A percentile compares a stretch with the other conserved stretches of the same genome.
phyloP scores from a whole-genome alignment of 2,797 vertebrate genomes.

The Leucoraja ocellata region DNA sequence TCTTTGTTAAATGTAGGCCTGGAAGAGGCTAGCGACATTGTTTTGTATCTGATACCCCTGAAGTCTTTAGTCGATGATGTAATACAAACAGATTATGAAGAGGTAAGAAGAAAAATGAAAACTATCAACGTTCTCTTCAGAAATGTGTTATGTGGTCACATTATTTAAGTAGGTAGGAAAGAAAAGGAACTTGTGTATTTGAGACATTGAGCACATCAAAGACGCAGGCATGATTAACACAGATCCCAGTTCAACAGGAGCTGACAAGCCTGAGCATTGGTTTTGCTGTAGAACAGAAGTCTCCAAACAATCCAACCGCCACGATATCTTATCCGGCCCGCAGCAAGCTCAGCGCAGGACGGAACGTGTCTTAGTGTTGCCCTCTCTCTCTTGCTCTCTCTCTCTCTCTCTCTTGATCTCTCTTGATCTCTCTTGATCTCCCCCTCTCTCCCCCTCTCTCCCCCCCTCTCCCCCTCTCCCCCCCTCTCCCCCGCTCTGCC shows the following conservation, averaged over 20 bases:
- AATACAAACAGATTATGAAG: conserved; percentile 53
- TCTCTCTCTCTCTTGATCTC: too few species aligned
- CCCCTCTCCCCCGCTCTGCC: too few species aligned
- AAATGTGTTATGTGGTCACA: neutral
- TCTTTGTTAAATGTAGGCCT: conserved; percentile 50
- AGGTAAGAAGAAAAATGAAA: conserved; percentile 44
- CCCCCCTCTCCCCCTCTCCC: too few species aligned
- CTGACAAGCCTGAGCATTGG: neutral
- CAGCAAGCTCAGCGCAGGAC: too few species aligned
- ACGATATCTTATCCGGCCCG: too few species aligned
- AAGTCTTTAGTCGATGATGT: conserved; percentile 54
- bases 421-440: too few species aligned
- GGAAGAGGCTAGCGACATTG: conserved; percentile 59
- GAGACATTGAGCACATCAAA: neutral
- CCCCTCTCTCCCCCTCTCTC: too few species aligned
- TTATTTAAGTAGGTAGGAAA: neutral
- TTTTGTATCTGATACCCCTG: conserved; percentile 55
- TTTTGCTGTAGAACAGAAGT: neutral
- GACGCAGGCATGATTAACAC: neutral
- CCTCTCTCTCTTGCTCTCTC: too few species aligned
- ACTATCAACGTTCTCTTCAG: neutral
- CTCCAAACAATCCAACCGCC: too few species aligned
- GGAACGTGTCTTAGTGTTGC: too few species aligned
- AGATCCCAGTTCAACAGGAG: neutral
- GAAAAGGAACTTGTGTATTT: neutral